Percentiles rank a stretch among this genome's conserved stretches.
Evolutionary conservation across 2,797 vertebrate species (phyloP).

Genomic region (Coregonus ussuriensis): DNA sequence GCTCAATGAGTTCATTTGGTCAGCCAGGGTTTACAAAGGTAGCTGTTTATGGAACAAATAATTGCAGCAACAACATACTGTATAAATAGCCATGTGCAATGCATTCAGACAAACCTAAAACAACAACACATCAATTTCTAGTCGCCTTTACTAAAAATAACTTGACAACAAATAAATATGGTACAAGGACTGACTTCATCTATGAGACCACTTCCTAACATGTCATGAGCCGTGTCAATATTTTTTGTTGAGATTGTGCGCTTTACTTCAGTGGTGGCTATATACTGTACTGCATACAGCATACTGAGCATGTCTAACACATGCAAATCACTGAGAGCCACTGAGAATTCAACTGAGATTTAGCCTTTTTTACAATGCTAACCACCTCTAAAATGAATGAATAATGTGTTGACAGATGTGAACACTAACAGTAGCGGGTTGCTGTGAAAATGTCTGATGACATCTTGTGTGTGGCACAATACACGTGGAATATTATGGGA

Average conservation of each 20-base stretch:
- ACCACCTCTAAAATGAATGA: constrained; percentile 5
- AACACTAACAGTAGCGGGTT: not conserved
- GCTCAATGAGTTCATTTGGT: constrained; percentile 10
- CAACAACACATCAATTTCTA: constrained; percentile 57
- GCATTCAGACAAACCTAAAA: constrained; percentile 58
- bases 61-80: constrained; percentile 39
- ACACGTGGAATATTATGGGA: not conserved
- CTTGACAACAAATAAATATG: constrained; percentile 70
- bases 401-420: not conserved
- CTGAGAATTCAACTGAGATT: not conserved
- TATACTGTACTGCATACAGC: not conserved
- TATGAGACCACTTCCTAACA: constrained; percentile 53
- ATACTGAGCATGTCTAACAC: constrained; percentile 22
- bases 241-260: constrained; percentile 57
- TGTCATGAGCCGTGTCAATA: constrained; percentile 43
- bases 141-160: constrained; percentile 68
- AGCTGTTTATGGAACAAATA: constrained; percentile 48
- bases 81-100: constrained; percentile 59
- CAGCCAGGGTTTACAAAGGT: constrained; percentile 10
- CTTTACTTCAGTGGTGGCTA: constrained; percentile 23
- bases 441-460: constrained; percentile 8
- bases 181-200: constrained; percentile 61
- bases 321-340: not conserved
- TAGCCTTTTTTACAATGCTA: not conserved
- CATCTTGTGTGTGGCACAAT: constrained; percentile 9